phyloP scores from a whole-genome alignment of 2,888 invertebrate species.

The Volucella bombylans region DNA sequence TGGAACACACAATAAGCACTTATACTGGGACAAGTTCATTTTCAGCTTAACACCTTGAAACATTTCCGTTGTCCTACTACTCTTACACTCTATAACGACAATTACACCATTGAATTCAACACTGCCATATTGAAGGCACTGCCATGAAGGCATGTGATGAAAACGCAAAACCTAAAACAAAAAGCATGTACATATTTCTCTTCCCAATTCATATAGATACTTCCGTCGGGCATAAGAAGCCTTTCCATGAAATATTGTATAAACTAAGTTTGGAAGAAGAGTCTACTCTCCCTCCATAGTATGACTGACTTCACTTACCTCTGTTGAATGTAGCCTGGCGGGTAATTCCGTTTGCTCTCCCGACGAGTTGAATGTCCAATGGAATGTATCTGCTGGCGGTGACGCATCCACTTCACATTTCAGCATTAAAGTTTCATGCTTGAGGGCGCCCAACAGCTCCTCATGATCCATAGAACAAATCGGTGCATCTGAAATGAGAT shows the following conservation, averaged over 20 bases:
- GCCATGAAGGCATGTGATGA: background rate
- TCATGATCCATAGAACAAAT: conserved; percentile 90
- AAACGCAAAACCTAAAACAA: conserved; percentile 1
- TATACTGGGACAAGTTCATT: background rate
- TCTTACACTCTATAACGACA: background rate
- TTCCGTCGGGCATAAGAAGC: background rate
- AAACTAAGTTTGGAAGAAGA: background rate
- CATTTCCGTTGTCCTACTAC: background rate
- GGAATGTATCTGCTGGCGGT: conserved; percentile 92
- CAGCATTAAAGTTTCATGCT: conserved; percentile 93
- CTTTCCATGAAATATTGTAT: conserved; percentile 1
- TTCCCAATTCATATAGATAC: background rate
- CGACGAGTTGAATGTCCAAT: conserved; percentile 96
- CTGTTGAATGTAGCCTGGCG: conserved; percentile 84
- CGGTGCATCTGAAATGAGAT: conserved; percentile 84
- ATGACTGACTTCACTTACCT: conserved; percentile 78
- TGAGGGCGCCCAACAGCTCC: conserved; percentile 92
- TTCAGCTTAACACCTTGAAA: background rate
- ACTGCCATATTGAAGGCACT: background rate
- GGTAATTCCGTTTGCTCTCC: conserved; percentile 92
- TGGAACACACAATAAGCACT: background rate
- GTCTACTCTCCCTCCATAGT: background rate
- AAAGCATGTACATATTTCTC: background rate
- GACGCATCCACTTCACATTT: conserved; percentile 94
- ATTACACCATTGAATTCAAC: conserved; percentile 17